A percentile compares a stretch with the other conserved stretches of the same genome.
These are phyloP conservation scores for Cossypha caffra DNA, from an alignment of 2,797 vertebrate species.

Conservation along the genomic window DNA sequence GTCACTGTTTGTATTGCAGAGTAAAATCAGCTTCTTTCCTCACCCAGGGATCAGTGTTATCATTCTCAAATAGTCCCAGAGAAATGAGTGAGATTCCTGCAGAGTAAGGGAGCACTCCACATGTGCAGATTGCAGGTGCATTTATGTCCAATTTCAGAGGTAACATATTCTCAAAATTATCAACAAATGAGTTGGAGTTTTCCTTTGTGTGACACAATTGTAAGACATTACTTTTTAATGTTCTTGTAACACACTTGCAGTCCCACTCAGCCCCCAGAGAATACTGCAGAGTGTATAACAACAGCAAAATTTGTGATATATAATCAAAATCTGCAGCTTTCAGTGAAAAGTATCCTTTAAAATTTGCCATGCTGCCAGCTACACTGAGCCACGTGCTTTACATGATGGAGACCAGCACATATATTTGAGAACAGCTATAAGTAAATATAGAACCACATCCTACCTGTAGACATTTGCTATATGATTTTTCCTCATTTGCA, in stretches of 20 bases:
- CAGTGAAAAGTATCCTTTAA: not conserved
- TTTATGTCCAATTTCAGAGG: not conserved
- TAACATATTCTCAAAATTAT: not conserved
- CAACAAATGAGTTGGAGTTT: not conserved
- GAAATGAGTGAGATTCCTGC: not conserved
- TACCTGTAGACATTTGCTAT: not conserved
- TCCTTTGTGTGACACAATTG: not conserved
- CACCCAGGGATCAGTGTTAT: not conserved
- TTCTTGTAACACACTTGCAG: not conserved
- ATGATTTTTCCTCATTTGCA: not conserved
- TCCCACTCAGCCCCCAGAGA: not conserved
- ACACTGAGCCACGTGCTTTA: not conserved
- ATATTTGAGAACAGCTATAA: slow-evolving; percentile 15
- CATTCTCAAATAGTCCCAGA: not conserved
- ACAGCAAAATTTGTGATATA: not conserved
- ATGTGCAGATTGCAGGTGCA: not conserved
- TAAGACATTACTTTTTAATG: slow-evolving; percentile 1
- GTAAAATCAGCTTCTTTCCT: not conserved
- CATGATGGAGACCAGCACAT: not conserved
- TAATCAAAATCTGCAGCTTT: not conserved
- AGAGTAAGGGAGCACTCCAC: not conserved
- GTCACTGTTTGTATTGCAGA: not conserved
- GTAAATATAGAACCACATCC: not conserved
- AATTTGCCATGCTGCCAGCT: not conserved
- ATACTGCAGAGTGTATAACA: not conserved